Percentiles rank a stretch among this genome's conserved stretches.
Conservation (phyloP, 2,113 vertebrate genomes). For the Sciurus niger region DNA sequence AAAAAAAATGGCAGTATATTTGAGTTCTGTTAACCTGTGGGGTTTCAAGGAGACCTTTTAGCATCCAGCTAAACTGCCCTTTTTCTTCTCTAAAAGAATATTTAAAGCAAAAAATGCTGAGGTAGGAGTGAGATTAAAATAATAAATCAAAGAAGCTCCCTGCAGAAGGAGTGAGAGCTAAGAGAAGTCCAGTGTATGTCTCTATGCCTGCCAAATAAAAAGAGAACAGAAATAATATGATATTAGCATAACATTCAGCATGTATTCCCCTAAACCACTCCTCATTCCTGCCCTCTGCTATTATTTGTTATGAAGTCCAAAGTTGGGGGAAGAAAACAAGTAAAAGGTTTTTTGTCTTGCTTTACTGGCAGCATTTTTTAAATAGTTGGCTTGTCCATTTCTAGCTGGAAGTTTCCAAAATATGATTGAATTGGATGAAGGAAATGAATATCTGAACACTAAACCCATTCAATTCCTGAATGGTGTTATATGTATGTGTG, state of each 20-base stretch:
- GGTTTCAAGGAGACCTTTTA: not conserved
- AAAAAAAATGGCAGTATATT: not conserved
- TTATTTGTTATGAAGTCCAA: not conserved
- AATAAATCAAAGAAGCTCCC: conserved; percentile 33
- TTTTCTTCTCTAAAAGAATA: not conserved
- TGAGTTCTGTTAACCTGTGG: not conserved
- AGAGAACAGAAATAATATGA: conserved; percentile 49
- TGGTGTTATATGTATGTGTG: not conserved
- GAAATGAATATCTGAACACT: conserved; percentile 49
- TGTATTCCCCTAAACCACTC: not conserved
- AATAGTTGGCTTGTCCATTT: conserved; percentile 55
- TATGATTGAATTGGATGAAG: conserved; percentile 23
- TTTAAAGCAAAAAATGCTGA: not conserved
- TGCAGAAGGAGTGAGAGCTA: conserved; percentile 35
- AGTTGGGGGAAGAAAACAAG: not conserved
- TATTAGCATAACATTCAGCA: not conserved
- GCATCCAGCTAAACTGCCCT: not conserved
- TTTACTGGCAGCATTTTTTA: conserved; percentile 12
- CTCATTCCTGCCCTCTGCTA: not conserved
- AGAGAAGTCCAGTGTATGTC: conserved; percentile 51
- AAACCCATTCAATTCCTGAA: conserved; percentile 54
- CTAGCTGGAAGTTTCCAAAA: not conserved
- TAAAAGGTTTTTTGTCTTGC: not conserved
- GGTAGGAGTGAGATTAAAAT: conserved; percentile 50
- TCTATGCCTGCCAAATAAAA: conserved; percentile 53